Conservation (phyloP, 2,113 vertebrate genomes). For the Burhinus oedicnemus region DNA sequence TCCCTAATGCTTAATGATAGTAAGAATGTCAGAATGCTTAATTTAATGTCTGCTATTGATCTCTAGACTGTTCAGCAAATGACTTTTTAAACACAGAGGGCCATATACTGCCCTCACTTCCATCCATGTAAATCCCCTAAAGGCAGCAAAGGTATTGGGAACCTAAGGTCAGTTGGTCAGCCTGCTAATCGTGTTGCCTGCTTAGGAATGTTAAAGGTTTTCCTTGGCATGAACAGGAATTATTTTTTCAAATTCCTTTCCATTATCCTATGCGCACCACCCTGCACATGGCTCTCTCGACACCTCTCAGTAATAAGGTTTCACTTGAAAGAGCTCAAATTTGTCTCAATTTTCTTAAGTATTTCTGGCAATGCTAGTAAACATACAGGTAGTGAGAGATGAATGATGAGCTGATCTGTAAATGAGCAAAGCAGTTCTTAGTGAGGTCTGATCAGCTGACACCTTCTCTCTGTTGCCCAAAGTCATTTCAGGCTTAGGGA, state of each 20-base stretch:
- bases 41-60: constrained; percentile 57
- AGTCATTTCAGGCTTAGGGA: not conserved
- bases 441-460: not conserved
- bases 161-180: not conserved
- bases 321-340: not conserved
- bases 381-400: not conserved
- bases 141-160: not conserved
- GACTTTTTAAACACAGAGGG: not conserved
- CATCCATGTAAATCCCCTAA: not conserved
- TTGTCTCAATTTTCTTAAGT: not conserved
- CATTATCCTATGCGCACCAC: not conserved
- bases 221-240: not conserved
- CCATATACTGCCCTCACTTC: not conserved
- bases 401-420: not conserved
- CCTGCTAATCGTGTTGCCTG: not conserved
- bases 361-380: not conserved
- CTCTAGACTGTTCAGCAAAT: constrained; percentile 14
- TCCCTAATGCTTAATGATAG: constrained; percentile 58
- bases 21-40: constrained; percentile 64
- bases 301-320: not conserved
- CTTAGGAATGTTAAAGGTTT: not conserved
- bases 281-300: not conserved
- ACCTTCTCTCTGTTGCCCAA: not conserved
- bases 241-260: not conserved
- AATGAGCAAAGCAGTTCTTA: not conserved